A percentile compares a stretch with the other conserved stretches of the same genome.
phyloP scores from a whole-genome alignment of 1,140 invertebrate genomes.

The Nixonia krombeini region DNA sequence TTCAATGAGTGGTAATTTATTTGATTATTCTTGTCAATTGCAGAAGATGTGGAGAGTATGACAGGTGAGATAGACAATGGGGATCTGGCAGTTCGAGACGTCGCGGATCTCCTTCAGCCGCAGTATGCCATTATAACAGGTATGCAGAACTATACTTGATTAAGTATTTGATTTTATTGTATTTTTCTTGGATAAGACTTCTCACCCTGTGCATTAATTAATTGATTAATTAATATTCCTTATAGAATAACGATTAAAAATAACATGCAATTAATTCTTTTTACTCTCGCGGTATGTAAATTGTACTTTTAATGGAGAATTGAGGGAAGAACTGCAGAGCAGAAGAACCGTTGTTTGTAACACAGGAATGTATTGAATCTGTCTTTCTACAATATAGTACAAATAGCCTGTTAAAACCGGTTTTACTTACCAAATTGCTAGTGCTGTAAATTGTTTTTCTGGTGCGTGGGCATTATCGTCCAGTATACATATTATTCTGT shows the following conservation, averaged over 20 bases:
- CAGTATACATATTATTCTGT: slow-evolving; percentile 15
- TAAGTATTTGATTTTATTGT: too few species aligned
- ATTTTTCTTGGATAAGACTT: too few species aligned
- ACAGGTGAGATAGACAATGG: slow-evolving; percentile 70
- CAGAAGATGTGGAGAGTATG: slow-evolving; percentile 71
- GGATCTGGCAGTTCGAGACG: slow-evolving; percentile 80
- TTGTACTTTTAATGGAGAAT: too few species aligned
- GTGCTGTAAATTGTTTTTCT: slow-evolving; percentile 6
- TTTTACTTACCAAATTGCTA: slow-evolving; percentile 35
- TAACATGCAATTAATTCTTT: too few species aligned
- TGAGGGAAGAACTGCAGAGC: too few species aligned
- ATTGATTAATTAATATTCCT: too few species aligned
- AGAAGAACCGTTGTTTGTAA: too few species aligned
- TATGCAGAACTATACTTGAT: too few species aligned
- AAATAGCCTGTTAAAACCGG: slow-evolving; percentile 59
- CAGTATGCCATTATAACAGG: slow-evolving; percentile 92
- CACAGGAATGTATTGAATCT: slow-evolving; percentile 22
- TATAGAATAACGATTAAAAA: too few species aligned
- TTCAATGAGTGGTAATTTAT: too few species aligned
- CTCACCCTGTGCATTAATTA: too few species aligned
- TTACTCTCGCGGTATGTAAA: too few species aligned
- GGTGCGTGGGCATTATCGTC: slow-evolving; percentile 3
- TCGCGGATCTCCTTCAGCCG: slow-evolving; percentile 87
- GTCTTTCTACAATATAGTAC: slow-evolving; percentile 33
- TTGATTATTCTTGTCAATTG: slow-evolving; percentile 29